A percentile compares a stretch with the other conserved stretches of the same genome.
These are phyloP conservation scores for Planiliza haematocheilus DNA, from an alignment of 2,113 vertebrate species.

Conservation along the genomic window DNA sequence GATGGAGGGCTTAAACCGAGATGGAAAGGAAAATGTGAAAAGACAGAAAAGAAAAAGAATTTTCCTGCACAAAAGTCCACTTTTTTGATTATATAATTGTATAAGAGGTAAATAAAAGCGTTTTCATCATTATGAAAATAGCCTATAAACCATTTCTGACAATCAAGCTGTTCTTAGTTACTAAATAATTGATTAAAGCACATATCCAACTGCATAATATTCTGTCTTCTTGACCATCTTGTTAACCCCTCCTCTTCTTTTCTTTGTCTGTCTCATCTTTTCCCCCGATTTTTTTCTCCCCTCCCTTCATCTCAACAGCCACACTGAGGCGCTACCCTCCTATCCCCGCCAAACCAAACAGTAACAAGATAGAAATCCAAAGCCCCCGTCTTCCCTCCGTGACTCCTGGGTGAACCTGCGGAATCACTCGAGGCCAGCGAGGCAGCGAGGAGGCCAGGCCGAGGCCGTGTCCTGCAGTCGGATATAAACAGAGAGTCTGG, in stretches of 20 bases:
- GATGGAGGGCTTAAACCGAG: not conserved
- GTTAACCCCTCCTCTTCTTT: not conserved
- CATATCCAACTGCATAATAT: too few species aligned
- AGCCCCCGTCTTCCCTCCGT: slow-evolving; percentile 36
- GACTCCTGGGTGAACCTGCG: slow-evolving; percentile 63
- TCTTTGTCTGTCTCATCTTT: slow-evolving; percentile 1
- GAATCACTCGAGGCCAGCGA: slow-evolving; percentile 36
- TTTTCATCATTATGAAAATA: too few species aligned
- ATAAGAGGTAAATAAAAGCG: too few species aligned
- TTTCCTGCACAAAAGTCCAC: too few species aligned
- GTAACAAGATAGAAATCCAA: slow-evolving; percentile 49
- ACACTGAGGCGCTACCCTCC: slow-evolving; percentile 48
- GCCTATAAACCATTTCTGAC: too few species aligned
- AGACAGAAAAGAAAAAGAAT: too few species aligned
- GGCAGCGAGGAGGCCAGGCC: not conserved
- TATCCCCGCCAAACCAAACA: slow-evolving; percentile 27
- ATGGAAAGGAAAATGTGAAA: not conserved
- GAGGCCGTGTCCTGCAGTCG: slow-evolving; percentile 40
- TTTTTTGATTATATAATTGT: too few species aligned
- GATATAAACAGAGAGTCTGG: slow-evolving; percentile 60
- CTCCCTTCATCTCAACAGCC: not conserved
- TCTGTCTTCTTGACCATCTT: not conserved
- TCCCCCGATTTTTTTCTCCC: not conserved
- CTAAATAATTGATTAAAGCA: too few species aligned
- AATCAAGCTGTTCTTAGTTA: too few species aligned